Evolutionary conservation across 1,140 invertebrate species (phyloP).

Genomic region (Elymnias hypermnestra): DNA sequence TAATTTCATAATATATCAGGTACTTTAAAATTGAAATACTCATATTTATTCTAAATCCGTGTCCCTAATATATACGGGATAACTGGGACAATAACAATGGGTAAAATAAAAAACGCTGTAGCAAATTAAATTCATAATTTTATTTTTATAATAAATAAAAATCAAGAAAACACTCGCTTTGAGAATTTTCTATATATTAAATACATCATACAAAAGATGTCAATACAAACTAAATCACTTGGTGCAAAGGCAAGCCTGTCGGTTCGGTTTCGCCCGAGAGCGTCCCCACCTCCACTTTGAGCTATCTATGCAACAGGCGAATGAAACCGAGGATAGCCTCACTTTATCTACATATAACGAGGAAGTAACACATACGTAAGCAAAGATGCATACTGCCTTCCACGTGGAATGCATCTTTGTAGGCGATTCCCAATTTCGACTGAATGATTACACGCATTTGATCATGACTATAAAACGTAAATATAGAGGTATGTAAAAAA

Average conservation of each 20-base stretch:
- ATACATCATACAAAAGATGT: conserved; percentile 76
- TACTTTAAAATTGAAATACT: too few relatives aligned
- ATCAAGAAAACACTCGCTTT: conserved; percentile 69
- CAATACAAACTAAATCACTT: conserved; percentile 75
- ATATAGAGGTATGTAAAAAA: conserved; percentile 71
- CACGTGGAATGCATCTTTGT: conserved; percentile 61
- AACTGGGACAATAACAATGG: too few relatives aligned
- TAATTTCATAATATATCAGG: too few relatives aligned
- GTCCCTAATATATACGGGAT: too few relatives aligned
- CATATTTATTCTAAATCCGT: too few relatives aligned
- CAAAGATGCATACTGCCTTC: conserved; percentile 56
- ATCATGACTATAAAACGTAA: conserved; percentile 72
- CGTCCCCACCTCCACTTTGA: conserved; percentile 33
- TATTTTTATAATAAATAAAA: conserved; percentile 76
- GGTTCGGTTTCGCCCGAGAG: conserved; percentile 44
- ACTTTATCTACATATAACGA: conserved; percentile 53
- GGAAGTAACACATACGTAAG: conserved; percentile 53
- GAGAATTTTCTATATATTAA: conserved; percentile 72
- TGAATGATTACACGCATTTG: conserved; percentile 62
- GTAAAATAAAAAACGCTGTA: conserved; percentile 54
- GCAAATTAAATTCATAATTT: conserved; percentile 76
- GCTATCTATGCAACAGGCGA: conserved; percentile 56
- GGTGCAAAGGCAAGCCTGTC: conserved; percentile 75
- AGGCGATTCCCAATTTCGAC: conserved; percentile 50
- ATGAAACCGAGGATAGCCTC: conserved; percentile 68